Percentiles rank a stretch among this genome's conserved stretches.
These are phyloP conservation scores for Orthonychiurus folsomi DNA, from an alignment of 2,888 invertebrate species.

Conservation along the genomic window DNA sequence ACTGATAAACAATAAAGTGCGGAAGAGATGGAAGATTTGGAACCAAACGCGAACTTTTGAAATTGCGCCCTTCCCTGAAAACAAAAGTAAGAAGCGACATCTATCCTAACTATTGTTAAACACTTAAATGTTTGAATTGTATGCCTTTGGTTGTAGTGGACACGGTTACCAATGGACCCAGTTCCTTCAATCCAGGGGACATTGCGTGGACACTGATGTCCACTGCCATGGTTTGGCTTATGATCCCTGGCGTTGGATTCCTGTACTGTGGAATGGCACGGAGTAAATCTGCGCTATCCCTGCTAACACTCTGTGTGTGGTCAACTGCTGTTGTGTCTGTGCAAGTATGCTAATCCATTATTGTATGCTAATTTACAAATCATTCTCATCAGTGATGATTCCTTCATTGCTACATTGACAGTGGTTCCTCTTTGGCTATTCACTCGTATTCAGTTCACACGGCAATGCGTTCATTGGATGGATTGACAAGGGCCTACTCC, in stretches of 20 bases:
- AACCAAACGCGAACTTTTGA: too few relatives aligned
- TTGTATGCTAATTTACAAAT: neutral
- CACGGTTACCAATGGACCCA: neutral
- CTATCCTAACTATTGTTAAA: too few relatives aligned
- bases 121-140: too few relatives aligned
- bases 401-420: too few relatives aligned
- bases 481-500: constrained; percentile 22
- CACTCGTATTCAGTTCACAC: constrained; percentile 23
- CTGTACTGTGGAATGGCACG: constrained; percentile 35
- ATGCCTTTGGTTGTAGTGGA: too few relatives aligned
- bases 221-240: constrained; percentile 30
- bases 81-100: too few relatives aligned
- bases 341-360: constrained; percentile 23
- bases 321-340: constrained; percentile 36
- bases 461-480: constrained; percentile 28
- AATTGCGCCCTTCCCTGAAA: too few relatives aligned
- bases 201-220: constrained; percentile 29
- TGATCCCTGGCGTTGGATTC: constrained; percentile 36
- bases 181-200: constrained; percentile 22
- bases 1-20: too few relatives aligned
- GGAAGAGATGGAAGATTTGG: too few relatives aligned
- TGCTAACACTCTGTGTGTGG: constrained; percentile 30
- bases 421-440: constrained; percentile 36
- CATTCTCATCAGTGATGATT: neutral
- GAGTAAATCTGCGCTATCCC: constrained; percentile 27